Percentiles rank a stretch among this genome's conserved stretches.
Conservation (phyloP, 2,797 vertebrate genomes). For the Tarsius wallacei region DNA sequence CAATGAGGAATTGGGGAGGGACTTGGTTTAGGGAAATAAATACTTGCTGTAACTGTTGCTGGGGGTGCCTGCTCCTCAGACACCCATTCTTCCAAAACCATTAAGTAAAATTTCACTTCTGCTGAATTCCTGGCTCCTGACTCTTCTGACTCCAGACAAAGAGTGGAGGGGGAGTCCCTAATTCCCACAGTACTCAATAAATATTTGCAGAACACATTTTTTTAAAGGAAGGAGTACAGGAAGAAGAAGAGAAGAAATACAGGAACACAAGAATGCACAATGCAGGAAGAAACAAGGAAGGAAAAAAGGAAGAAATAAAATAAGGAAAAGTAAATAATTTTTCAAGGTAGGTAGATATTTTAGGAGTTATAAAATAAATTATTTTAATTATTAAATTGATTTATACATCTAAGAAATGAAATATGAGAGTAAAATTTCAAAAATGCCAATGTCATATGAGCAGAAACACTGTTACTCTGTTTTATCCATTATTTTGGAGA, state of each 20-base stretch:
- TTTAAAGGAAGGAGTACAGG: not conserved
- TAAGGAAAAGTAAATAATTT: not conserved
- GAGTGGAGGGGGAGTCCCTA: too few relatives aligned
- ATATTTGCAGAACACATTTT: not conserved
- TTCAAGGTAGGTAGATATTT: not conserved
- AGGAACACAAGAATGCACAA: too few relatives aligned
- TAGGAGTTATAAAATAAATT: not conserved
- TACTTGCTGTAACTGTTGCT: too few relatives aligned
- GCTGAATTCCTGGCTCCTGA: too few relatives aligned
- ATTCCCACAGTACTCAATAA: not conserved
- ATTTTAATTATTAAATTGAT: not conserved
- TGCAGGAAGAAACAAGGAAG: not conserved
- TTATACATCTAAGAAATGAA: conserved; percentile 36
- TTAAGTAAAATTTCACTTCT: too few relatives aligned
- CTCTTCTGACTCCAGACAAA: too few relatives aligned
- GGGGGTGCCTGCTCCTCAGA: too few relatives aligned
- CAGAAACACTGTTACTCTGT: not conserved
- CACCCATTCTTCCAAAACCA: too few relatives aligned
- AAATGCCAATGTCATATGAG: not conserved
- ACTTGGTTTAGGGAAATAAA: too few relatives aligned
- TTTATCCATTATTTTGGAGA: not conserved
- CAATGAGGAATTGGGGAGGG: too few relatives aligned
- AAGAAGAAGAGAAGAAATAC: not conserved
- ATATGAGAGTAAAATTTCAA: not conserved
- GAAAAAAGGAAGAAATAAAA: not conserved